Evolutionary conservation across 2,113 vertebrate species (phyloP), one percentile per base, ranked within the genome.

Genomic region (Varanus komodoensis): DNA sequence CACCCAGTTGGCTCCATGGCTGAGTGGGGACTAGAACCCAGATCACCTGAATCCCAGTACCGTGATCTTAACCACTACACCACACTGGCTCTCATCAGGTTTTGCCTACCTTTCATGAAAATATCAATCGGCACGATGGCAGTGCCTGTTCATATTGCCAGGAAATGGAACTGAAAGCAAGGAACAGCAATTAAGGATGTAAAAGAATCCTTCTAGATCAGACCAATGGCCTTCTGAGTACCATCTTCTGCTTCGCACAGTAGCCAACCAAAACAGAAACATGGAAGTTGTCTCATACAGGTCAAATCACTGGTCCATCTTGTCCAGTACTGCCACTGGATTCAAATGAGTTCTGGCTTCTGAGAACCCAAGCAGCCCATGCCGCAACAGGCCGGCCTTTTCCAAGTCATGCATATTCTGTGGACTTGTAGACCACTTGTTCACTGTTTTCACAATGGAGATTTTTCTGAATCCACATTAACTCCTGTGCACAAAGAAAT

Each of bases 91-190:
- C 3, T 44, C 38, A 44, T 44, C 38, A 44, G 38, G 38, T 44
- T 44, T 79, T 93, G 89, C 54, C 89, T 34, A 82, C 92, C 27
- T 95, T 91, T 68, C 90, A 86, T 44, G 83, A 88, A 94, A 94
- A 91, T 88, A 92, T 27, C 71, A 68, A 88, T 68, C 8, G 83
- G 15, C 52, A 67, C 86, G 91, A 87, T 44, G 85, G 1, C 89
- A 71, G 84, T 5, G 68, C 34, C 3, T 1, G 87, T 57, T 52
- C 52, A 93, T 48, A 32, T 44, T 50, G 82, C 57, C 57, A 90
- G 8, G 15, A 91, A 90, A 84, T 6, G 0, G 23, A 9, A 91
- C 8, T 14, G 84, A 6, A 92, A 88, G 61, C 1, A 82, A 78
- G n/a, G 67, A 86, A 71, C 8, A 34, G 6, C n/a, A 87, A 79